Evolutionary conservation across 2,797 vertebrate genomes (phyloP).

Genomic region (Pipistrellus nathusii): DNA sequence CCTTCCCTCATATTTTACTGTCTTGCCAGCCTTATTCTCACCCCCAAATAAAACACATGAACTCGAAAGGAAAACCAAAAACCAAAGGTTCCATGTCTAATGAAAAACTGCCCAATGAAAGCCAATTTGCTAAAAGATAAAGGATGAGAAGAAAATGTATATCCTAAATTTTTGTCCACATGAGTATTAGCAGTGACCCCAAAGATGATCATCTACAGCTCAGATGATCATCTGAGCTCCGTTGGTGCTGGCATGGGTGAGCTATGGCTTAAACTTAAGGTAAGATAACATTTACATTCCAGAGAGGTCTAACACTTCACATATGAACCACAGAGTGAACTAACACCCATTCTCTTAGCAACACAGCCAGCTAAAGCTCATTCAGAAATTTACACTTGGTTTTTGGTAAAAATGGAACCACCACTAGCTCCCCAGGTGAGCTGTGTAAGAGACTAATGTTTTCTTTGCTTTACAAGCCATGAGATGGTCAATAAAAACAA

Average conservation of each 20-base stretch:
- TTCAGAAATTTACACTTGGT: neutral
- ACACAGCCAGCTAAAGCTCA: neutral
- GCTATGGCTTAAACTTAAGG: neutral
- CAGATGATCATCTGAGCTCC: neutral
- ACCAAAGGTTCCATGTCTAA: neutral
- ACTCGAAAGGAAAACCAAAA: neutral
- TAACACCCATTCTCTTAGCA: neutral
- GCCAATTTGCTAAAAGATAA: constrained; percentile 14
- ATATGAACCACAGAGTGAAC: neutral
- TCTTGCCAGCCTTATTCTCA: neutral
- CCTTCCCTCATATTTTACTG: neutral
- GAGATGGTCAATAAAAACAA: neutral
- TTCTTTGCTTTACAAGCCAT: neutral
- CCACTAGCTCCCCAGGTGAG: neutral
- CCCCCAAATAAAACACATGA: neutral
- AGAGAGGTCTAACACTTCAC: neutral
- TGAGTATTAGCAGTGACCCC: neutral
- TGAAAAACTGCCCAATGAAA: neutral
- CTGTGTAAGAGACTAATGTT: neutral
- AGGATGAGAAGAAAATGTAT: neutral
- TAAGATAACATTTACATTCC: neutral
- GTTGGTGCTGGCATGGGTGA: neutral
- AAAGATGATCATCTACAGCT: neutral
- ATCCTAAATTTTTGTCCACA: neutral
- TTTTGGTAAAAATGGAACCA: neutral